Percentiles rank a stretch among this genome's conserved stretches.
Evolutionary conservation across 2,113 vertebrate species (phyloP).

Genomic region (Myodes glareolus): DNA sequence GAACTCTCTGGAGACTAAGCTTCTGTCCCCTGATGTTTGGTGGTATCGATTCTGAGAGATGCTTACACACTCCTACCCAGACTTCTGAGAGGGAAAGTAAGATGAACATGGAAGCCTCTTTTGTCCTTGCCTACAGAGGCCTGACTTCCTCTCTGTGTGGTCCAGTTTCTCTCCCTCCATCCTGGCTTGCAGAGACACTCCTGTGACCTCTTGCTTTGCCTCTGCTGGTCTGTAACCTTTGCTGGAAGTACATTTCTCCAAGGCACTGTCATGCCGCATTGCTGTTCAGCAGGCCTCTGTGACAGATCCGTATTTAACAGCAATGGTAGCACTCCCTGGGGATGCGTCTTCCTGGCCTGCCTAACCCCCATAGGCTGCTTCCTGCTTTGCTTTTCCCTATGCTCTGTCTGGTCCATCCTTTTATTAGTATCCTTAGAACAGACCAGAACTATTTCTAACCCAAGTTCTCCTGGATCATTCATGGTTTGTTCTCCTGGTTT

Average conservation of each 20-base stretch:
- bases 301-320: background rate
- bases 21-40: background rate
- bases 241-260: slow-evolving; percentile 18
- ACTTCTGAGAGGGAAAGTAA: background rate
- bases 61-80: background rate
- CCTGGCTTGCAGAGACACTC: background rate
- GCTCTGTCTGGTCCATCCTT: background rate
- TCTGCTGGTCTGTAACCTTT: background rate
- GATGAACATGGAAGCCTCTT: background rate
- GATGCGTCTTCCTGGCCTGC: background rate
- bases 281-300: background rate
- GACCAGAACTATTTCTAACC: background rate
- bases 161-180: background rate
- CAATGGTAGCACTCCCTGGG: background rate
- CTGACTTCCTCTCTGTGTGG: background rate
- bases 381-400: background rate
- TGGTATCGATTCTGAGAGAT: background rate
- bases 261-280: background rate
- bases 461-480: background rate
- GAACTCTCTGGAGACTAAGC: background rate
- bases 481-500: background rate
- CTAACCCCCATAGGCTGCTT: background rate
- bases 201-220: background rate
- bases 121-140: background rate
- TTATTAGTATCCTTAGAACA: background rate